Base-by-base conservation (phyloP, 2,797 vertebrate species). In the Poecilia velifera region DNA sequence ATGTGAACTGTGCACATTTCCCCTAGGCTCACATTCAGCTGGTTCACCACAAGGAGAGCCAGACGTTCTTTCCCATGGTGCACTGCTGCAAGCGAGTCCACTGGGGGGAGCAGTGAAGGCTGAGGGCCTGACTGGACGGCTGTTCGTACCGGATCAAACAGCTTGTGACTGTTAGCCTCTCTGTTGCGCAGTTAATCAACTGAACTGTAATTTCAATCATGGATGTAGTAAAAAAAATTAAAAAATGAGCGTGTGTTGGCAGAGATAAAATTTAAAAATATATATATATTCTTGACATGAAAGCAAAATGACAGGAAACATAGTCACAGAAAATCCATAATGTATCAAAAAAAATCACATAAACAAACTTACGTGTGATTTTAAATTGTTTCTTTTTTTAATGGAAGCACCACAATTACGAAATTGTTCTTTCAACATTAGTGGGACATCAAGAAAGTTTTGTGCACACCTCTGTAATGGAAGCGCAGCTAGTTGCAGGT, bases 51-150 rank as follows among this genome's bases (percentile, higher is more conserved):
- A 88, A 78, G 78, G 45, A 47, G 77, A 87, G 62, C 64, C 77
- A 80, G 80, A 79, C 59, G 80, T 83, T 83, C 74, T 86, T 91
- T 91, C 90, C 86, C 91, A 85, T 90, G 82, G 72, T 87, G 28
- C 84, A 68, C 53, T 78, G 78, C 34, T 73, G 14, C 46, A 55
- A 75, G 73, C 73, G 72, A 78, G 80, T 72, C 73, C 75, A 78
- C 74, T 25, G 39, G 68, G 66, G 20, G 12, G 41, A n/a, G 22
- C 68, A 45, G 16, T 45, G 13, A 2, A 45, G 66, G 76, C 36
- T 28, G 25, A 73, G 43, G 62, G 62, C 66, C 53, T 36, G 74
- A 34, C 22, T 18, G 34, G 78, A 25, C 64, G 79, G 76, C 62
- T 80, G 31, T 83, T 14, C 64, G 74, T 73, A 51, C 73, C 64